These are phyloP conservation scores for Eupithecia dodoneata DNA, from an alignment of 2,888 invertebrate species.

Conservation along the genomic window DNA sequence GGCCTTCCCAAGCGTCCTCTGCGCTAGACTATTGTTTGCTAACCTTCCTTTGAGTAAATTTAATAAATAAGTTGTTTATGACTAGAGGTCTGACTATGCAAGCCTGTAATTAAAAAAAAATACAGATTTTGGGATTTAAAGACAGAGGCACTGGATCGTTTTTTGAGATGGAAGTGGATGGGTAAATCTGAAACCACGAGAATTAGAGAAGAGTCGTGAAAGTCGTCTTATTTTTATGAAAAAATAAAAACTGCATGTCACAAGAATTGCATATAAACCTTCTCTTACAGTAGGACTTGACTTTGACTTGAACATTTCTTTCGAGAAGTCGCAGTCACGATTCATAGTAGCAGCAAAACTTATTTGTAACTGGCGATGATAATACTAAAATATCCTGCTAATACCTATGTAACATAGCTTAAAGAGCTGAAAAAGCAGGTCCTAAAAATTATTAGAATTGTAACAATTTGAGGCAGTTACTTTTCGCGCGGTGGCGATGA, in stretches of 20 bases:
- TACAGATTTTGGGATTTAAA: too few relatives aligned
- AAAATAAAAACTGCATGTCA: too few relatives aligned
- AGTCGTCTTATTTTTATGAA: too few relatives aligned
- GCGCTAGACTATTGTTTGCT: constrained; percentile 13
- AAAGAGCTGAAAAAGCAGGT: background rate
- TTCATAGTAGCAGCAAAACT: background rate
- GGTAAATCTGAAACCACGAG: too few relatives aligned
- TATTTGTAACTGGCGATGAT: background rate
- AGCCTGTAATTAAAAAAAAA: too few relatives aligned
- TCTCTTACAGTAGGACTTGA: background rate
- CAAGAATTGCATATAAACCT: background rate
- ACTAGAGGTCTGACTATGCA: background rate
- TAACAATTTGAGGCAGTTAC: background rate
- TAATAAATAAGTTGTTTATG: background rate
- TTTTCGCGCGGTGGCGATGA: background rate
- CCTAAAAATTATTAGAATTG: background rate
- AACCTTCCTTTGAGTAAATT: constrained; percentile 1
- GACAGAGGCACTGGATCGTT: too few relatives aligned
- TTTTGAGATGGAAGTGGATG: too few relatives aligned
- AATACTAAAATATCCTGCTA: background rate
- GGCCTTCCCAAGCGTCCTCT: constrained; percentile 10
- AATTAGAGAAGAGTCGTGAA: too few relatives aligned
- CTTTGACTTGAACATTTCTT: background rate
- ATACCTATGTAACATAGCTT: background rate
- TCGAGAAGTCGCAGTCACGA: background rate